phyloP scores from a whole-genome alignment of 2,797 vertebrate genomes.

The Tokudaia tokunoshimensis region DNA sequence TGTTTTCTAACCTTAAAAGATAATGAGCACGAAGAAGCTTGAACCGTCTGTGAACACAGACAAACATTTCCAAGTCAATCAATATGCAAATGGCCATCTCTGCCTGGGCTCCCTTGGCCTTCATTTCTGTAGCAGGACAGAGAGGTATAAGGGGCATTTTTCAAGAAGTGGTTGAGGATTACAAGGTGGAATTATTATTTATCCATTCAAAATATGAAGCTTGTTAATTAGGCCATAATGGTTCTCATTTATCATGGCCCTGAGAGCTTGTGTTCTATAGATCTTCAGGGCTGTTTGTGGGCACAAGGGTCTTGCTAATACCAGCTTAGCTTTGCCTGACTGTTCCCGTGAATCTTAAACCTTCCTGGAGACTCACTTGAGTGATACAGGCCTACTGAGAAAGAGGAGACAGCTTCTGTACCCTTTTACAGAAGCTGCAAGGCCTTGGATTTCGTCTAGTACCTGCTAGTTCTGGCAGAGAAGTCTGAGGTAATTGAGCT shows the following conservation, averaged over 20 bases:
- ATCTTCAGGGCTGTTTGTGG: conserved; percentile 12
- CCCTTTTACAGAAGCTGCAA: rapidly evolving
- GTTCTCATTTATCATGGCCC: conserved; percentile 68
- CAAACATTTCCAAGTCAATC: conserved; percentile 53
- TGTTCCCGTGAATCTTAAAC: conserved; percentile 28
- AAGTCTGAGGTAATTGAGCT: neutral
- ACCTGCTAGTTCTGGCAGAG: neutral
- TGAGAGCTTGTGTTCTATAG: conserved; percentile 62
- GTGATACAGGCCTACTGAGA: neutral
- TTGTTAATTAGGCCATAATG: conserved; percentile 82
- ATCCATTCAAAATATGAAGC: conserved; percentile 77
- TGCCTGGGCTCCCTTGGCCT: neutral
- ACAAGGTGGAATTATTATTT: conserved; percentile 75
- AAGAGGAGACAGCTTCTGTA: neutral
- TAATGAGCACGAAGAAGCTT: conserved; percentile 23
- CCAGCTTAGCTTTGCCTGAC: conserved; percentile 30
- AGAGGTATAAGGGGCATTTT: neutral
- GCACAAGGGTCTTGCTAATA: conserved; percentile 41
- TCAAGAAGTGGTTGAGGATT: conserved; percentile 69
- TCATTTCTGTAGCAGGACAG: neutral
- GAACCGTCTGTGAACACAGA: conserved; percentile 22
- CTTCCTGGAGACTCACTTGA: conserved; percentile 44
- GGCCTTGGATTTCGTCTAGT: neutral
- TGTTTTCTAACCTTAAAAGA: conserved; percentile 50
- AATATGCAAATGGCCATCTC: neutral